Base-by-base conservation (phyloP, 2,113 vertebrate genomes). In the Edolisoma coerulescens region DNA sequence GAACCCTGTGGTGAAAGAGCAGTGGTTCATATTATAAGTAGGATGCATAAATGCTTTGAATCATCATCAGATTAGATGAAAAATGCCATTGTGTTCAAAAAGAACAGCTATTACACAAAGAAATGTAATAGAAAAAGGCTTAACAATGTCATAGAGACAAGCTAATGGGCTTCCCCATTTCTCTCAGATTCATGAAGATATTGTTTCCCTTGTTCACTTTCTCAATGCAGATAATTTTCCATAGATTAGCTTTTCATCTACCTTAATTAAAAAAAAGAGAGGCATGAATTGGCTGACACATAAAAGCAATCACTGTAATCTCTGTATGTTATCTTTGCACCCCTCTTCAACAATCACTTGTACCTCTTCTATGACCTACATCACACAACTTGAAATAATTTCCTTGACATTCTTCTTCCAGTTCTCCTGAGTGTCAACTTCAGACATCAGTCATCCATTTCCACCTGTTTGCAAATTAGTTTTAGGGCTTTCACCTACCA, bases 21-120 rank as follows among this genome's bases (percentile, higher is more conserved):
- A 69, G 88, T 35, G 13, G 95, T 64, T 96, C 32, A 42, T 84
- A 85, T 86, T 89, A 86, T 67, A 95, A 88, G 61, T 10, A 90
- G 90, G 95, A 92, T 50, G 54, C 84, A 87, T 82, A 91, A 97
- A 90, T 77, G 42, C 90, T 91, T 79, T 90, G 88, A 93, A 84
- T 94, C 93, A 87, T 96, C 95, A 84, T 64, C 95, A 84, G 84
- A 91, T 89, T 92, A 94, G 78, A 92, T 78, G 88, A 94, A 95
- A 96, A 97, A 96, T 27, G 44, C 65, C 88, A 76, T 65, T 80
- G 83, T 94, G 49, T 76, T 97, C 39, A 79, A 94, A 96, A 95
- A 87, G 73, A 95, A 27, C 61, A 86, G 61, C 39, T 81, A 91
- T 79, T 86, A 63, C 88, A 89, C 60, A 79, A 81, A 93, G 65